These are phyloP conservation scores for Aythya fuligula DNA, from an alignment of 2,797 vertebrate species.

Conservation along the genomic window DNA sequence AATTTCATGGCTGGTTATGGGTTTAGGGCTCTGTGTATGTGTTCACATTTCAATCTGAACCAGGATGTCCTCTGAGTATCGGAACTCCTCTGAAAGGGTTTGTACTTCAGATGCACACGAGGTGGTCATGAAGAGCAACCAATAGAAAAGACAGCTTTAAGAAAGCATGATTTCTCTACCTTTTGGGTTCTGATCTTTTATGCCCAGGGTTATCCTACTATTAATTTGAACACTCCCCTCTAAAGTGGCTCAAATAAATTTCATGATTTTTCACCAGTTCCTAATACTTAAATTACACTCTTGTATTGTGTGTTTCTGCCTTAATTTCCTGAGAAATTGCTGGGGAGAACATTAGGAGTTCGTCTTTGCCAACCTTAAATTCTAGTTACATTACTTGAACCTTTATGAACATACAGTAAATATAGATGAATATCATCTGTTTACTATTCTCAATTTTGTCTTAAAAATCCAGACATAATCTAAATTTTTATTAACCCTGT, in stretches of 20 bases:
- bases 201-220: neutral
- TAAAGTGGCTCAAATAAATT: conserved; percentile 8
- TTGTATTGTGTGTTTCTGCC: neutral
- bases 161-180: neutral
- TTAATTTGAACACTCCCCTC: conserved; percentile 1
- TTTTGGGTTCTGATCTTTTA: neutral
- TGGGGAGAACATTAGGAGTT: conserved; percentile 23
- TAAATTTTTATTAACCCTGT: conserved; percentile 73
- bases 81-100: neutral
- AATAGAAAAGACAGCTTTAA: neutral
- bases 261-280: conserved; percentile 34
- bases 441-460: conserved; percentile 73
- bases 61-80: neutral
- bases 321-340: conserved; percentile 66
- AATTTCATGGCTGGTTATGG: neutral
- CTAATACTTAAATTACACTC: conserved; percentile 14
- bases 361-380: conserved; percentile 49
- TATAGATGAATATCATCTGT: conserved; percentile 75
- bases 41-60: neutral
- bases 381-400: conserved; percentile 58
- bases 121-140: neutral
- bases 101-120: neutral
- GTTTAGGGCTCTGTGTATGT: neutral
- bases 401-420: conserved; percentile 69
- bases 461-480: conserved; percentile 73